A percentile compares a stretch with the other conserved stretches of the same genome.
Evolutionary conservation across 35 echinoderm and acorn worm genomes (phyloP).

Genomic region (Anneissia japonica): DNA sequence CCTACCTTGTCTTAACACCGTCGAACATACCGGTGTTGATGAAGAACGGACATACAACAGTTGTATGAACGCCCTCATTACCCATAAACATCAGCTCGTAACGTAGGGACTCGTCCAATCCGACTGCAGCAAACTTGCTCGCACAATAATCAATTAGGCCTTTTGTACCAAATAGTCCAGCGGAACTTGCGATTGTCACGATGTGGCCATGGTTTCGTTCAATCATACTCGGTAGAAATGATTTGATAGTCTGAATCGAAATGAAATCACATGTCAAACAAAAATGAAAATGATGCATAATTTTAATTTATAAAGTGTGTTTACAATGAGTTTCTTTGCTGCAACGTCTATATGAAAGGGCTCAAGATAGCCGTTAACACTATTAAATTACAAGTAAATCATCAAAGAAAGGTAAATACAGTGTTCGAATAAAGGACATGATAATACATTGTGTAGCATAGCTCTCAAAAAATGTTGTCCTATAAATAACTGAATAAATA

Average conservation of each 20-base stretch:
- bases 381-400: no score
- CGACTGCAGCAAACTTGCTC: constrained; percentile 85
- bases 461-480: no score
- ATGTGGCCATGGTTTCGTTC: constrained; percentile 83
- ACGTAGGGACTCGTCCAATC: constrained; percentile 67
- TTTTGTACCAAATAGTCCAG: constrained; percentile 45
- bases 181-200: constrained; percentile 66
- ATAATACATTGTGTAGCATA: no score
- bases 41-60: constrained; percentile 77
- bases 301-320: not conserved
- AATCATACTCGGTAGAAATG: constrained; percentile 69
- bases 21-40: constrained; percentile 87
- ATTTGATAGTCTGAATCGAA: constrained; percentile 53
- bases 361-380: no score
- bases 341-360: not conserved
- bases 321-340: not conserved
- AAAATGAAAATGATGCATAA: no score
- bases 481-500: no score
- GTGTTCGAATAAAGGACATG: no score
- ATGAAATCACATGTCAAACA: not conserved
- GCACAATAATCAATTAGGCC: constrained; percentile 66
- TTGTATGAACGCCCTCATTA: constrained; percentile 56
- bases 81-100: constrained; percentile 40
- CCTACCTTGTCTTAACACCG: constrained; percentile 74
- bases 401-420: no score